These are phyloP conservation scores for Betta splendens DNA, from an alignment of 2,797 vertebrate species.

Conservation along the genomic window DNA sequence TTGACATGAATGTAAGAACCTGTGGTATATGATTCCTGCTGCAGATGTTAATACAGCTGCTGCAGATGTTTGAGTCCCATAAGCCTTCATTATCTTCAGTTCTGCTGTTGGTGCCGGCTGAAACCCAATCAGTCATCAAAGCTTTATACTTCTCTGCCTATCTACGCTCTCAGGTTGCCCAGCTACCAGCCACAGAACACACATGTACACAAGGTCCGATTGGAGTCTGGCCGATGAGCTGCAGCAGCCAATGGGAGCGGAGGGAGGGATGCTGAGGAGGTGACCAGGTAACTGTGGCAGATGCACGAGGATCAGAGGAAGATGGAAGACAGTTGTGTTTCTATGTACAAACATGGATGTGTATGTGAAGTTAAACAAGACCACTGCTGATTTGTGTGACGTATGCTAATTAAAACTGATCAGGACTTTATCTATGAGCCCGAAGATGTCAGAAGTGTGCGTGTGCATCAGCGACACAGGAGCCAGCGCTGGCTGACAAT, in stretches of 20 bases:
- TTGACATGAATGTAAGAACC: not conserved
- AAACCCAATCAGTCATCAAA: slow-evolving; percentile 71
- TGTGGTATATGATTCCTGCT: too few species aligned
- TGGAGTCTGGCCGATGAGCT: slow-evolving; percentile 30
- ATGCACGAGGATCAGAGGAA: not conserved
- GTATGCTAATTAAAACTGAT: not conserved
- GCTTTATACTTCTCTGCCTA: slow-evolving; percentile 69
- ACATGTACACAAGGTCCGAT: slow-evolving; percentile 25
- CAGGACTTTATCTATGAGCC: not conserved
- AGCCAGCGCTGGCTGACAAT: slow-evolving; percentile 72
- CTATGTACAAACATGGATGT: slow-evolving; percentile 7
- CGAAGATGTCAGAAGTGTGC: slow-evolving; percentile 3
- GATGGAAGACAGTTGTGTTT: slow-evolving; percentile 18
- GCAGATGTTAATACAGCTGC: not conserved
- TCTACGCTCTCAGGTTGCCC: slow-evolving; percentile 56
- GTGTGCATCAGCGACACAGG: slow-evolving; percentile 57
- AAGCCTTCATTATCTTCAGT: not conserved
- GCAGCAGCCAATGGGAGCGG: slow-evolving; percentile 37
- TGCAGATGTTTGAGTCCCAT: not conserved
- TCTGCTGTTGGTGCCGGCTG: slow-evolving; percentile 32
- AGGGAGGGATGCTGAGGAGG: slow-evolving; percentile 30
- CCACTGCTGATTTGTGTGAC: not conserved
- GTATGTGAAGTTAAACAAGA: not conserved
- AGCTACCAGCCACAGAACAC: slow-evolving; percentile 46
- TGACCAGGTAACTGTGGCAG: slow-evolving; percentile 18